These are phyloP conservation scores for Plebejus anna DNA, from an alignment of 2,888 invertebrate genomes.

Conservation along the genomic window DNA sequence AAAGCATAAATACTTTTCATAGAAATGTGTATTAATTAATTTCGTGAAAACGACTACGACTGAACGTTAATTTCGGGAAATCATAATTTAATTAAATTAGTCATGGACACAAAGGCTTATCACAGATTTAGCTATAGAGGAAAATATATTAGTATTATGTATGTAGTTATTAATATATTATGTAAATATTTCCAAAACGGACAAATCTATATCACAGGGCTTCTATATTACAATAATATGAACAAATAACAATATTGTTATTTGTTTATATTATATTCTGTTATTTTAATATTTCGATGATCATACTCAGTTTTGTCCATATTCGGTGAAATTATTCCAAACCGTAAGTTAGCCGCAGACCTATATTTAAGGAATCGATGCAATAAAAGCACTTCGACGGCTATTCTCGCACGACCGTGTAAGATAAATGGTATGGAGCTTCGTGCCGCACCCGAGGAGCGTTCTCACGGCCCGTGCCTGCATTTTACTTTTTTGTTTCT, in stretches of 20 bases:
- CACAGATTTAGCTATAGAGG: neutral
- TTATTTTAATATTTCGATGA: neutral
- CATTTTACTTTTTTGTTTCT: slow-evolving; percentile 72
- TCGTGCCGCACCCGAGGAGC: slow-evolving; percentile 60
- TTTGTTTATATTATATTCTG: too few species aligned
- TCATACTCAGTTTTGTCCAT: neutral
- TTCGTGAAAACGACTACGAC: neutral
- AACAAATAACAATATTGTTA: too few species aligned
- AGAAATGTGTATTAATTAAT: neutral
- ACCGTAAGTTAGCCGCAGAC: slow-evolving; percentile 45
- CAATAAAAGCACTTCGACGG: slow-evolving; percentile 75
- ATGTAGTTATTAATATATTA: neutral
- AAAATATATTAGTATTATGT: neutral
- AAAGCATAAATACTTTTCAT: neutral
- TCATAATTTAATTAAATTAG: neutral
- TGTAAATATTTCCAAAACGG: neutral
- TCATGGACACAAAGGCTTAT: neutral
- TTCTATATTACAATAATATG: neutral
- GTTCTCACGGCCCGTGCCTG: slow-evolving; percentile 78
- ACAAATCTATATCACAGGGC: neutral
- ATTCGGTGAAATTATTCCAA: slow-evolving; percentile 22
- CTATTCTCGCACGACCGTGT: slow-evolving; percentile 77
- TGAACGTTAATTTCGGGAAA: neutral
- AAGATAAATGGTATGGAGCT: slow-evolving; percentile 74
- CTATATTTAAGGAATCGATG: slow-evolving; percentile 76